Percentiles rank a stretch among this genome's conserved stretches.
These are phyloP conservation scores for Drosophila burlai DNA, from an alignment of 1,140 invertebrate species.

Conservation along the genomic window DNA sequence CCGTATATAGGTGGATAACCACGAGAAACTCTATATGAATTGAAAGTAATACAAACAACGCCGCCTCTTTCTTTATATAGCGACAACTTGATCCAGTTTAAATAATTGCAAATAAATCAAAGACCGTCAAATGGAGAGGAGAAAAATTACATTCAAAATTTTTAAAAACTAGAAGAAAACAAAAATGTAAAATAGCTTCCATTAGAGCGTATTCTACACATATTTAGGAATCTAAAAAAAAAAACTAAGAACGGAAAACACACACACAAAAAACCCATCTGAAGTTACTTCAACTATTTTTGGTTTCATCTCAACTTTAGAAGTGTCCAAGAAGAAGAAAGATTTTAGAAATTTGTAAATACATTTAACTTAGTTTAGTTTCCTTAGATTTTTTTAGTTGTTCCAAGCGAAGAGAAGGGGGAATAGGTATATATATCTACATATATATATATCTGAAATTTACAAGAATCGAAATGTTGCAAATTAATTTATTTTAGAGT, in stretches of 20 bases:
- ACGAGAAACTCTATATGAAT: constrained; percentile 32
- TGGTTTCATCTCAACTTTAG: constrained; percentile 56
- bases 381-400: constrained; percentile 20
- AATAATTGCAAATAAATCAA: constrained; percentile 8
- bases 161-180: constrained; percentile 24
- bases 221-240: constrained; percentile 24
- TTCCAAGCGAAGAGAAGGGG: constrained; percentile 13
- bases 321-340: constrained; percentile 9
- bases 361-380: constrained; percentile 51
- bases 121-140: neutral
- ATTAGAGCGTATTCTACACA: constrained; percentile 49
- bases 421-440: neutral
- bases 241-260: neutral
- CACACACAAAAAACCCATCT: constrained; percentile 37
- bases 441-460: constrained; percentile 34
- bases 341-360: constrained; percentile 50
- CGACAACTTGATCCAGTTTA: neutral
- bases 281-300: constrained; percentile 71
- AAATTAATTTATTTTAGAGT: constrained; percentile 78
- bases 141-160: constrained; percentile 27
- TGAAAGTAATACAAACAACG: constrained; percentile 17
- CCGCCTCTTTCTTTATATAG: constrained; percentile 3
- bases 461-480: constrained; percentile 65
- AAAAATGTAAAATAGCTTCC: constrained; percentile 66
- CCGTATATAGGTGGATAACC: constrained; percentile 30